Evolutionary conservation across 1,140 invertebrate species (phyloP), one percentile per base, ranked within the genome.

Genomic region (Brachionus sp.): DNA sequence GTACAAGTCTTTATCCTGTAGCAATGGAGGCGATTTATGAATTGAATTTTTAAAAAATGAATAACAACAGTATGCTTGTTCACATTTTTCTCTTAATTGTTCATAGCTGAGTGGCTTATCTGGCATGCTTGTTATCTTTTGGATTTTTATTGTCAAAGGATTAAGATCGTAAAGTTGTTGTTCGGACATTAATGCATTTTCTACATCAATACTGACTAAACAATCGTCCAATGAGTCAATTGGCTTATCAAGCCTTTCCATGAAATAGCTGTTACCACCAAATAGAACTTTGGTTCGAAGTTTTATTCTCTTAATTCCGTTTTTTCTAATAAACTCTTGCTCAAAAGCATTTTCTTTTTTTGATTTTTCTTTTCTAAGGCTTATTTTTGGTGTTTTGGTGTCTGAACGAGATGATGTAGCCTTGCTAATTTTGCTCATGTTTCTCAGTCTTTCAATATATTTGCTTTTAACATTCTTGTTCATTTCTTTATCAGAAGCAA

Each of bases 141-240:
- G 84, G 7, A 89, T 86, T 33, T 86, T 87, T 13, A 89, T 86
- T 12, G 87, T 86, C 85, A 89, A 85, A 50, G 88, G 88, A 83
- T 89, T 89, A 0, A 89, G 84, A 5, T 86, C 85, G 46, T 78
- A 64, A 57, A 85, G 86, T 70, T 87, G 87, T 66, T 86, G 73
- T 1, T 86, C 85, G 0, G 87, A 86, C 85, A 89, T 85, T 9
- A 89, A 84, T 1, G 85, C 85, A 37, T 83, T 84, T 73, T 87
- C 85, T 5, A 89, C 44, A 13, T 85, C 82, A 5, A 89, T 84
- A 25, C 85, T 85, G 9, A 88, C 80, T 84, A 89, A 88, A 33
- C 86, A 53, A 84, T 89, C 88, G 50, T 87, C 86, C 16, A 89
- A 78, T 4, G 86, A 85, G 10, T 84, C 29, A 7, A 87, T 85